Evolutionary conservation across 2,888 invertebrate species (phyloP).

Genomic region (Drosophila seclusa): DNA sequence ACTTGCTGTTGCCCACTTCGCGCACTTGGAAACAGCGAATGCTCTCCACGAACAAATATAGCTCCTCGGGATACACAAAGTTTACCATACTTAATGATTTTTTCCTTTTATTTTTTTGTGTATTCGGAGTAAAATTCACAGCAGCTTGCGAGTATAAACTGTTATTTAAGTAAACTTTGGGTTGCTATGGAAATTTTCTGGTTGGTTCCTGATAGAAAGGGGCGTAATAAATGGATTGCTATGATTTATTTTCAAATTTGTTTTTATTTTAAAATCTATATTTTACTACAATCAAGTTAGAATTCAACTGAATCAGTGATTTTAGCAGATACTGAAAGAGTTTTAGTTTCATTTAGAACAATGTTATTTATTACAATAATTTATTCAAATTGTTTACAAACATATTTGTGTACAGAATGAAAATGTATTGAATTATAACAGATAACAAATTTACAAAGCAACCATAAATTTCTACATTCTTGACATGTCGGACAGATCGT

Average conservation of each 20-base stretch:
- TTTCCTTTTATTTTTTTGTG: background rate
- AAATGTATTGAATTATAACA: background rate
- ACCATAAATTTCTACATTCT: background rate
- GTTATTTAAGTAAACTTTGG: slow-evolving; percentile 22
- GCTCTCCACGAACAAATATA: slow-evolving; percentile 90
- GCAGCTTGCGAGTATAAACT: slow-evolving; percentile 6
- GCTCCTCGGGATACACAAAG: slow-evolving; percentile 89
- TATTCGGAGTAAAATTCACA: background rate
- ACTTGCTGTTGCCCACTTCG: slow-evolving; percentile 90
- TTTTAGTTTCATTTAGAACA: background rate
- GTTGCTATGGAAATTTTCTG: slow-evolving; percentile 37
- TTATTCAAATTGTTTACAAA: background rate
- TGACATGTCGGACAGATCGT: background rate
- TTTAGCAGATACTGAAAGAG: background rate
- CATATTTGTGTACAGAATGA: background rate
- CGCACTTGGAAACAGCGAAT: slow-evolving; percentile 88
- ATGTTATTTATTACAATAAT: slow-evolving; percentile 1
- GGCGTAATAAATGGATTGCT: background rate
- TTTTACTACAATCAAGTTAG: background rate
- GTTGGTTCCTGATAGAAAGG: slow-evolving; percentile 16
- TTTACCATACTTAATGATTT: slow-evolving; percentile 73
- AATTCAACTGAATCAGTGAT: background rate
- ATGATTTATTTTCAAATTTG: background rate
- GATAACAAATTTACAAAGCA: background rate
- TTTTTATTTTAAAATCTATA: background rate